Evolutionary conservation across 2,113 vertebrate species (phyloP), one percentile per base, ranked within the genome.

Genomic region (Zapus hudsonius): DNA sequence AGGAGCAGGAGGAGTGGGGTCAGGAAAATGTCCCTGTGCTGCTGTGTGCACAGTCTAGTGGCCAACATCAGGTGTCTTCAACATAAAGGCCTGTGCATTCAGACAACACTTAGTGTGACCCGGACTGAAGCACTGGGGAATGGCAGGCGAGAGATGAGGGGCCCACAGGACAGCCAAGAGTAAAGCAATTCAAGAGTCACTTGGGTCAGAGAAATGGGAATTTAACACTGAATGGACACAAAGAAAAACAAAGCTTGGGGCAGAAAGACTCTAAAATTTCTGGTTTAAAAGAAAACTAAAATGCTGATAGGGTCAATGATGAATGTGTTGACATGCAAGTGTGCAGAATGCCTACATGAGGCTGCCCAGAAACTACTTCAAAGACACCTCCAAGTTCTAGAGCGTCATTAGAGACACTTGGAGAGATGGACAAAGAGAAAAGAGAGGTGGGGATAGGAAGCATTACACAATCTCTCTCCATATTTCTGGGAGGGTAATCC

Each of bases 231-330:
- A 83, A 86, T 4, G n/a, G 16, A 73, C 8, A 64, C 2, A 0
- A 22, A 13, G 12, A 83, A 25, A 33, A 67, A n/a, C 15, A 84
- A 47, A 72, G 63, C 33, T 84, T 78, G 47, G 44, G 47, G 44
- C 33, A 74, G 66, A 70, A 89, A 66, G 5, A 74, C 4, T 38
- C 72, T 47, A 40, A 57, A 33, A 59, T 33, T 87, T 90, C 64
- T 23, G 29, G 31, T 61, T 86, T 79, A 86, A 31, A 83, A 73
- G 55, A 69, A 95, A 80, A 89, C 40, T 27, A 87, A 57, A 80
- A 74, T n/a, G 36, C 81, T 36, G 42, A 79, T 33, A 36, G 67
- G 57, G 64, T 79, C 42, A 70, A 83, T 42, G 38, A 42, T 72
- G 89, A 92, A 59, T 38, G 73, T 31, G 63, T 10, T 61, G 47